A percentile compares a stretch with the other conserved stretches of the same genome.
These are phyloP conservation scores for Luperina testacea DNA, from an alignment of 2,888 invertebrate species.

Conservation along the genomic window DNA sequence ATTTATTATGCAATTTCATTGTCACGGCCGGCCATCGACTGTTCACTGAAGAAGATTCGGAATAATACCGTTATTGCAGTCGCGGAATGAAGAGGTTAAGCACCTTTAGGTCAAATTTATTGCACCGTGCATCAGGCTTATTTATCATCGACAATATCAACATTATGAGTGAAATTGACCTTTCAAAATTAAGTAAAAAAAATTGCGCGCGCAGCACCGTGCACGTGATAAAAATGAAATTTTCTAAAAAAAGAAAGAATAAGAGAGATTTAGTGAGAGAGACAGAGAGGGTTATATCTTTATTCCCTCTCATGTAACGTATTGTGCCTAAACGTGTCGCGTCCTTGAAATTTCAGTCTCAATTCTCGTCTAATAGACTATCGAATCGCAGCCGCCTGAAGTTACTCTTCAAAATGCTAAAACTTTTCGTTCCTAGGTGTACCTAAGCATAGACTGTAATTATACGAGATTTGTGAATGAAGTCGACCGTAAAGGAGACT, in stretches of 20 bases:
- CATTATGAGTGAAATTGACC: background rate
- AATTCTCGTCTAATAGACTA: background rate
- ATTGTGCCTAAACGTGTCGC: no score
- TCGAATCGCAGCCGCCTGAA: background rate
- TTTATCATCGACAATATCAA: background rate
- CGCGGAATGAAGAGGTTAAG: background rate
- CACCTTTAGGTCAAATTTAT: background rate
- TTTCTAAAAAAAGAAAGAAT: background rate
- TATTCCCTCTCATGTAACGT: background rate
- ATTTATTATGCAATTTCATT: conserved; percentile 71
- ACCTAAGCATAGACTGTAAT: background rate
- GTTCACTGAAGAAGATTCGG: conserved; percentile 37
- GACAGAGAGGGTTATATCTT: background rate
- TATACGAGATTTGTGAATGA: conserved; percentile 42
- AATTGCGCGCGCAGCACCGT: background rate
- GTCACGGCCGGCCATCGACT: conserved; percentile 62
- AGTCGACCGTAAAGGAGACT: conserved; percentile 36
- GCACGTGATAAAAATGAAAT: background rate
- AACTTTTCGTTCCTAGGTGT: background rate
- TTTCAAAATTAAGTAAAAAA: background rate
- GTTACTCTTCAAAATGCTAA: background rate
- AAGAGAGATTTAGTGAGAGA: background rate
- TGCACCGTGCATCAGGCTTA: background rate
- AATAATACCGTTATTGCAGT: conserved; percentile 31
- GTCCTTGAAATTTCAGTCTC: background rate